These are phyloP conservation scores for Craterocephalus amniculus DNA, from an alignment of 2,797 vertebrate genomes.

Conservation along the genomic window DNA sequence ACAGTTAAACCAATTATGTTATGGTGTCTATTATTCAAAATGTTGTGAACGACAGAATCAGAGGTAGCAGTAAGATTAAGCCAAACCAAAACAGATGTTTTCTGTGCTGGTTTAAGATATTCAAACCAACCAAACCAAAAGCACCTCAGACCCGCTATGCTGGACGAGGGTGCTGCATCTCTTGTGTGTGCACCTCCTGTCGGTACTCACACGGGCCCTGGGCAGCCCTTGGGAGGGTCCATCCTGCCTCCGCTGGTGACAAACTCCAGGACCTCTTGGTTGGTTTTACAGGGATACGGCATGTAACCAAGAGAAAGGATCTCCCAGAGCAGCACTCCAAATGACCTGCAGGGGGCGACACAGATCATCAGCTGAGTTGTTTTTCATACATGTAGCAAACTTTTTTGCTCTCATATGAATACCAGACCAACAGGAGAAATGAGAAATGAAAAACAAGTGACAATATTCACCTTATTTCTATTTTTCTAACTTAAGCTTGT, in stretches of 20 bases:
- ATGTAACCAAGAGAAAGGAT: slow-evolving; percentile 94
- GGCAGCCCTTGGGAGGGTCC: slow-evolving; percentile 92
- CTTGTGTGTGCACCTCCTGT: not conserved
- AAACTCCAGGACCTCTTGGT: slow-evolving; percentile 94
- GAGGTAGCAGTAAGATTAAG: not conserved
- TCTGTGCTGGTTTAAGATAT: not conserved
- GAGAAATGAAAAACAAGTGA: not conserved
- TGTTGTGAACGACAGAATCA: too few species aligned
- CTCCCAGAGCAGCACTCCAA: slow-evolving; percentile 96
- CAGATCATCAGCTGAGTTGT: slow-evolving; percentile 31
- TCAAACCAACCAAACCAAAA: not conserved
- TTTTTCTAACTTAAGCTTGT: not conserved
- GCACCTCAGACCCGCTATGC: too few species aligned
- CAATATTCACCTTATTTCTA: not conserved
- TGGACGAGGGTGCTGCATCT: not conserved
- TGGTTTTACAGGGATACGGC: slow-evolving; percentile 94
- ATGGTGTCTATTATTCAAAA: too few species aligned
- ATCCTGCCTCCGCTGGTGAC: slow-evolving; percentile 91
- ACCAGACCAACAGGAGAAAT: not conserved
- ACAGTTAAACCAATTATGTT: too few species aligned
- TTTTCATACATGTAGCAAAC: not conserved
- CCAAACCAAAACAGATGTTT: not conserved
- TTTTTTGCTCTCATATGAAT: not conserved
- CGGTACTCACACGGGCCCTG: slow-evolving; percentile 91
- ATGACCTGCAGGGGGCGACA: slow-evolving; percentile 88